A percentile compares a stretch with the other conserved stretches of the same genome.
Evolutionary conservation across 1,140 invertebrate genomes (phyloP).

Genomic region (Pseudachorutes palmiensis): DNA sequence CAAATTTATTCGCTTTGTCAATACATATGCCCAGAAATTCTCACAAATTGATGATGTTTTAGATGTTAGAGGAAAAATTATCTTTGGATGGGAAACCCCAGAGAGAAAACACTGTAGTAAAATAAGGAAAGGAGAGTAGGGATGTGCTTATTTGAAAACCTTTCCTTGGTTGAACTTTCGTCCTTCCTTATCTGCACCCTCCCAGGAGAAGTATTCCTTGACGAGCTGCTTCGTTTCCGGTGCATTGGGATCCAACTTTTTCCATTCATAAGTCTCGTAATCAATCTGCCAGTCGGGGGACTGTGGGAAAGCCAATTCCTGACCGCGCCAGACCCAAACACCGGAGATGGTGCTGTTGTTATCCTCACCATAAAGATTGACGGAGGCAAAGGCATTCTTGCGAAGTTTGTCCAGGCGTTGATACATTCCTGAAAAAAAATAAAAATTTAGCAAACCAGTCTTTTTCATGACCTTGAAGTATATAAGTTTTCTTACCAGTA

Average conservation of each 20-base stretch:
- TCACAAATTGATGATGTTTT: no score
- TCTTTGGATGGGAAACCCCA: not conserved
- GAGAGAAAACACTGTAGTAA: not conserved
- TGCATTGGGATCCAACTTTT: conserved; percentile 75
- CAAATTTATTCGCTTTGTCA: no score
- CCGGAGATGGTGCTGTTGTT: conserved; percentile 89
- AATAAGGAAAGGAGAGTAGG: not conserved
- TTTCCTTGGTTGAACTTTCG: conserved; percentile 97
- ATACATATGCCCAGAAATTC: no score
- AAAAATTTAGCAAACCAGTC: conserved; percentile 22
- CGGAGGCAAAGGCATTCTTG: conserved; percentile 89
- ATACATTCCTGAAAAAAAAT: conserved; percentile 67
- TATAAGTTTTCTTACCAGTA: conserved; percentile 65
- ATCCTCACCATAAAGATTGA: conserved; percentile 86
- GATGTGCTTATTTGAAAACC: conserved; percentile 88
- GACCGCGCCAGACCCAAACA: conserved; percentile 94
- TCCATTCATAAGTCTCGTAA: conserved; percentile 95
- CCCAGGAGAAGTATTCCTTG: conserved; percentile 86
- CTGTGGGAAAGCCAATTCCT: conserved; percentile 75
- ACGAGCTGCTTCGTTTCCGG: conserved; percentile 84
- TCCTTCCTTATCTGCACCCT: conserved; percentile 74
- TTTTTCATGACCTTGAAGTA: not conserved
- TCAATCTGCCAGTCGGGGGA: conserved; percentile 90
- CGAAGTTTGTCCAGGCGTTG: conserved; percentile 96
- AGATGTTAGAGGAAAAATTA: no score